Evolutionary conservation across 2,888 invertebrate species (phyloP), one percentile per base, ranked within the genome.

Genomic region (Branchellion lobata): DNA sequence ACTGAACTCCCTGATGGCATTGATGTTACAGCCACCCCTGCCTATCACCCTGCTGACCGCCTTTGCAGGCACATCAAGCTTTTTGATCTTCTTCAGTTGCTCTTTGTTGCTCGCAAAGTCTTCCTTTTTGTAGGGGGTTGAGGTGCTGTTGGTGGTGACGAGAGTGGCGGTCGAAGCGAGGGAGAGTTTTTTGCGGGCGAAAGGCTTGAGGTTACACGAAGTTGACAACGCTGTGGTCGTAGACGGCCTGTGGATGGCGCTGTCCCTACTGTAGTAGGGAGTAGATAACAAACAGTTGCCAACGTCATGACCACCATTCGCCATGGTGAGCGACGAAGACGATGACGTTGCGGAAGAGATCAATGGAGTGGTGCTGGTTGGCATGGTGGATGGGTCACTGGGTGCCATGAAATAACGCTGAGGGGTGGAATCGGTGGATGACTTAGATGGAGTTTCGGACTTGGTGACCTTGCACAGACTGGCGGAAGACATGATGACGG

Each of bases 41-140:
- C 98, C 98, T 86, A 99, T 99, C 78, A 99, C 96, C 79, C 98
- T 91, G 81, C 96, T 96, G 81, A 98, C 97, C 71, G 96, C 96
- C 87, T 93, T 93, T 33, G 95, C 92, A 79, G 96, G 95, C 81
- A 98, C 96, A 27, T 93, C 92, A 69, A 98, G 95, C 88, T 95
- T 96, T 89, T 96, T 96, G 83, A 88, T 81, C 79, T 81, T 81
- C 86, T 94, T 91, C 11, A 94, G 93, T 65, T 96, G 96, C 89
- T 97, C 96, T 86, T 96, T 96, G 96, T 96, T 96, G n/a, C 95
- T 96, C 85, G 96, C 29, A 24, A 29, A 31, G 27, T 77, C 77
- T 21, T 77, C 77, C 40, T 77, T 77, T 65, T 77, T 77, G 33
- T 33, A 65, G 31, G 27, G 27, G 14, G 31, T 36, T 29, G 14